Evolutionary conservation across 2,888 invertebrate species (phyloP).

Genomic region (Psococerastis gibbosa): DNA sequence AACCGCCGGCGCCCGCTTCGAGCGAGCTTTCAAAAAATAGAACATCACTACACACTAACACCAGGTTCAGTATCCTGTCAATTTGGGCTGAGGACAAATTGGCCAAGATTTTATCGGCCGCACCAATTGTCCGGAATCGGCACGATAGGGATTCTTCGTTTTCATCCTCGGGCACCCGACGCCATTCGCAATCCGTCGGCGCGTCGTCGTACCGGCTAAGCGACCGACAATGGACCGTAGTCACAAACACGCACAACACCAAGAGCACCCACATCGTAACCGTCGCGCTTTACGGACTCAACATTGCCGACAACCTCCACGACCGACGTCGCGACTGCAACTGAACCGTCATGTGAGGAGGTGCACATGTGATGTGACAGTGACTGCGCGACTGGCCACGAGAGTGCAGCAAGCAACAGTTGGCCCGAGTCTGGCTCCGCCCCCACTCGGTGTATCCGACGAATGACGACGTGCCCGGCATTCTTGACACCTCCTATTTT

Average conservation of each 20-base stretch:
- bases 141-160: constrained; percentile 38
- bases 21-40: constrained; percentile 53
- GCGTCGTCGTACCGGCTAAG: constrained; percentile 31
- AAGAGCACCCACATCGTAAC: neutral
- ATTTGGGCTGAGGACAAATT: constrained; percentile 48
- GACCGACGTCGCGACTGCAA: neutral
- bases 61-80: constrained; percentile 45
- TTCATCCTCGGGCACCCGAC: constrained; percentile 30
- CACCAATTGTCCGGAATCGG: constrained; percentile 49
- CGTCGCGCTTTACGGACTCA: neutral
- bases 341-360: neutral
- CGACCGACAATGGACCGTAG: constrained; percentile 7
- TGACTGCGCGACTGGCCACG: neutral
- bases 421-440: neutral
- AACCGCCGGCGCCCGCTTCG: constrained; percentile 30
- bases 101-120: constrained; percentile 44
- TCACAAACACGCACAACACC: neutral
- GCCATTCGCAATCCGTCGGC: constrained; percentile 53
- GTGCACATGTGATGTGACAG: neutral
- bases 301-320: neutral
- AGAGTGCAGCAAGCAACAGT: neutral
- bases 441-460: neutral
- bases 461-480: neutral
- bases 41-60: constrained; percentile 53
- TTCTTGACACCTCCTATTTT: neutral